Evolutionary conservation across 2,113 vertebrate genomes (phyloP).

Genomic region (Ranitomeya variabilis): DNA sequence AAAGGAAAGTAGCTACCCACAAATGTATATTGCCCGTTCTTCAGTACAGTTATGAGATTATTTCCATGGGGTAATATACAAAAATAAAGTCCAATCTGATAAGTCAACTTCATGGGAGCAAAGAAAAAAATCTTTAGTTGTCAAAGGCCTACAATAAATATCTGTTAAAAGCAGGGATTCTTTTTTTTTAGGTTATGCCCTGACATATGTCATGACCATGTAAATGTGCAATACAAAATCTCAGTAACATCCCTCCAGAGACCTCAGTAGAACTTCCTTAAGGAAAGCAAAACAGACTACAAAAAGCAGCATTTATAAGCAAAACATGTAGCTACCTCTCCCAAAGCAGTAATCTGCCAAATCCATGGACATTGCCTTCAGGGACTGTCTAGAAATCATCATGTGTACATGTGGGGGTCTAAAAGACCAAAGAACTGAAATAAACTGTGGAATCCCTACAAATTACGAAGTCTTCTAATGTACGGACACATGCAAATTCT

Average conservation of each 20-base stretch:
- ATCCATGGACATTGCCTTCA: slow-evolving; percentile 21
- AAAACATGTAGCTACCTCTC: slow-evolving; percentile 45
- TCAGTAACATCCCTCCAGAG: neutral
- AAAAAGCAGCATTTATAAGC: slow-evolving; percentile 23
- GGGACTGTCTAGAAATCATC: slow-evolving; percentile 33
- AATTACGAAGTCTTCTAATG: neutral
- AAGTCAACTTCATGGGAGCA: neutral
- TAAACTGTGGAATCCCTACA: neutral
- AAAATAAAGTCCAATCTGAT: neutral
- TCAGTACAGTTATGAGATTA: neutral
- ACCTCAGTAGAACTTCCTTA: slow-evolving; percentile 31
- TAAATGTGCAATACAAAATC: neutral
- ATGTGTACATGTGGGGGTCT: slow-evolving; percentile 21
- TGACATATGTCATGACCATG: neutral
- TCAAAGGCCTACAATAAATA: neutral
- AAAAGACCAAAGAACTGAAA: neutral
- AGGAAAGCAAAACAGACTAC: slow-evolving; percentile 7
- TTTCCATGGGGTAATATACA: neutral
- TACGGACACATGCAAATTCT: neutral
- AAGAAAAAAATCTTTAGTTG: neutral
- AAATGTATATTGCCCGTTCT: neutral
- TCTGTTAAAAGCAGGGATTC: neutral
- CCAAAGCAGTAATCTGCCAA: slow-evolving; percentile 25
- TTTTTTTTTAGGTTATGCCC: neutral
- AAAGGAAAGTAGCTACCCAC: neutral